Conservation (phyloP, 1,140 invertebrate species). For the Euglossa dilemma region DNA sequence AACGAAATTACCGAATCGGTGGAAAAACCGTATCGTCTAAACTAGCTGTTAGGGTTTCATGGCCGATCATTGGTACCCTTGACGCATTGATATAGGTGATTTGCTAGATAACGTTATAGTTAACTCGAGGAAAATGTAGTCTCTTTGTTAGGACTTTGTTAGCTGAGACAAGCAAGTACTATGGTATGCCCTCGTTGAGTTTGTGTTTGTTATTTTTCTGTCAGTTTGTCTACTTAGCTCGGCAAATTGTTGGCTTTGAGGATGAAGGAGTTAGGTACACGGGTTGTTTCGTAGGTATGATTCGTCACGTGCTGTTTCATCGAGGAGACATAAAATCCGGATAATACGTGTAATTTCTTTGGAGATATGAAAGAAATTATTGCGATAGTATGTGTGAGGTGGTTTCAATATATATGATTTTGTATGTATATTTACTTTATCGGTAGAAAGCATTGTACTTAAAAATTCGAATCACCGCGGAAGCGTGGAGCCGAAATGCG, state of each 20-base stretch:
- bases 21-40: no score
- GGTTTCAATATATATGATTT: background rate
- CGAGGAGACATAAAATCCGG: background rate
- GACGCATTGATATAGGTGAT: background rate
- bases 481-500: background rate
- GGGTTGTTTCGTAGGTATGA: background rate
- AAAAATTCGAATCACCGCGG: background rate
- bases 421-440: background rate
- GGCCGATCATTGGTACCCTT: slow-evolving; percentile 35
- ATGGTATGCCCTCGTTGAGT: background rate
- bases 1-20: no score
- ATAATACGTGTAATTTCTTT: background rate
- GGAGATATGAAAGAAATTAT: background rate
- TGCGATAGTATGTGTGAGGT: background rate
- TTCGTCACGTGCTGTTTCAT: background rate
- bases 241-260: background rate
- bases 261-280: background rate
- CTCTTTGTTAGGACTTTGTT: background rate
- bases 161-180: no score
- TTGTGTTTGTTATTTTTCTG: no score
- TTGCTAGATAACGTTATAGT: background rate
- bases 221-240: no score
- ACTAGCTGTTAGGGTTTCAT: slow-evolving; percentile 11
- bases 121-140: background rate
- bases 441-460: background rate